A percentile compares a stretch with the other conserved stretches of the same genome.
Evolutionary conservation across 35 echinoderm and acorn worm genomes (phyloP).

Genomic region (Ophiothrix spiculata): DNA sequence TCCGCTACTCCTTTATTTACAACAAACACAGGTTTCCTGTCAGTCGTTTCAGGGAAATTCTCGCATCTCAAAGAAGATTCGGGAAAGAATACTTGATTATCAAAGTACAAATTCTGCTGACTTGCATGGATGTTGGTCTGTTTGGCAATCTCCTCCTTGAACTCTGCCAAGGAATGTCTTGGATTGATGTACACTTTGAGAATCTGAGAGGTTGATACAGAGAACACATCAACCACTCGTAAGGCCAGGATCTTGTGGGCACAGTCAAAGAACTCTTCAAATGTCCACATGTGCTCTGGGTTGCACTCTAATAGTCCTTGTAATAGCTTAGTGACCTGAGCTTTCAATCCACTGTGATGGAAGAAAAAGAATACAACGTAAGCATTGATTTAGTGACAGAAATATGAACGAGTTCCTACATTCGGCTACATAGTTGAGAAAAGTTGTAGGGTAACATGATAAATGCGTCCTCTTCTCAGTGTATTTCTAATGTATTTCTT

Average conservation of each 20-base stretch:
- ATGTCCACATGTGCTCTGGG: slow-evolving; percentile 73
- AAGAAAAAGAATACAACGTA: slow-evolving; percentile 10
- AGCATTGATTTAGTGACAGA: background rate
- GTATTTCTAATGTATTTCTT: too few species aligned
- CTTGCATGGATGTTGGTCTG: slow-evolving; percentile 55
- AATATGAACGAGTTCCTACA: background rate
- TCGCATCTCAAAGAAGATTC: slow-evolving; percentile 26
- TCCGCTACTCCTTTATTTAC: slow-evolving; percentile 40
- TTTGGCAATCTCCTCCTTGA: slow-evolving; percentile 54
- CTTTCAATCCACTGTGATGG: slow-evolving; percentile 43
- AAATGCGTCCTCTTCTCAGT: too few species aligned
- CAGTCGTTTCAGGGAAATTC: slow-evolving; percentile 49
- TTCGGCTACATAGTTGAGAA: background rate
- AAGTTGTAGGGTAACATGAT: background rate
- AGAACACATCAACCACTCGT: slow-evolving; percentile 61
- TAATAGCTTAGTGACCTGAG: slow-evolving; percentile 40
- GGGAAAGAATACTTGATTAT: slow-evolving; percentile 47
- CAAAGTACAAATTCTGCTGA: slow-evolving; percentile 50
- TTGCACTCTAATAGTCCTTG: slow-evolving; percentile 82
- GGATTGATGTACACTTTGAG: slow-evolving; percentile 58
- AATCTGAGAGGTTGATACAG: slow-evolving; percentile 42
- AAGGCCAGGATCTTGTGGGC: slow-evolving; percentile 48
- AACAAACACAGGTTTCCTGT: slow-evolving; percentile 69
- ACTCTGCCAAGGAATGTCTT: slow-evolving; percentile 39
- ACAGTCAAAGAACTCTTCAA: slow-evolving; percentile 61